Base-by-base conservation (phyloP, 2,888 invertebrate genomes). In the Eristalinus aeneus region DNA sequence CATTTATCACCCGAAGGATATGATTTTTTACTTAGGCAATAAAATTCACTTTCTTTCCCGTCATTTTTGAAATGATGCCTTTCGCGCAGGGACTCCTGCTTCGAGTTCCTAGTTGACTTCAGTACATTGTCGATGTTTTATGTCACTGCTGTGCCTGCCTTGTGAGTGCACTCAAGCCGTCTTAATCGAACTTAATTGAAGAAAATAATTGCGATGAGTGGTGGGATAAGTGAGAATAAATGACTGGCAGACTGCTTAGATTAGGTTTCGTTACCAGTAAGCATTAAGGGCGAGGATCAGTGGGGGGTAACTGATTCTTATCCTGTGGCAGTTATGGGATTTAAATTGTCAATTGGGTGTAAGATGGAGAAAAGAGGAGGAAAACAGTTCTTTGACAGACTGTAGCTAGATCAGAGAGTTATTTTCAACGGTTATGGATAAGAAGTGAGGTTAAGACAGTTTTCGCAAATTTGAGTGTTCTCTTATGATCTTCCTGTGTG, bases 171-270 rank as follows among this genome's bases (percentile, higher is more conserved):
- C 54, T 73, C 54, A 32, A 75, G 65, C 67, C 67, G 27, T 60
- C n/a, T 60, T 76, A 76, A 76, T 76, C 76, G 76, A 76, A 46
- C 68, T 69, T 69, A 76, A 76, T 69, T 76, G 61, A 63, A 68
- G 76, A 36, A 76, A 76, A 76, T 76, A 68, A 76, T 68, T 68
- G 68, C 68, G 63, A 61, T 54, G 61, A 68, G 54, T 36, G 34
- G 34, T 12, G 10, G 53, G 75, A 67, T 75, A 75, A 75, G 67
- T 75, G 75, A 10, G 61, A 27, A 64, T 73, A 27, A 73, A 63
- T 64, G 64, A 46, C 46, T 46, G 46, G n/a, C 16, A 46, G 16
- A 27, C 16, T 16, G 46, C 16, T 46, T 20, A 46, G 46, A 46
- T 46, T 46, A 46, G 46, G 46, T 16, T 16, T 8, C 16, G 16